These are phyloP conservation scores for Oceanodroma leucorhoa DNA, from an alignment of 2,797 vertebrate genomes.

Conservation along the genomic window DNA sequence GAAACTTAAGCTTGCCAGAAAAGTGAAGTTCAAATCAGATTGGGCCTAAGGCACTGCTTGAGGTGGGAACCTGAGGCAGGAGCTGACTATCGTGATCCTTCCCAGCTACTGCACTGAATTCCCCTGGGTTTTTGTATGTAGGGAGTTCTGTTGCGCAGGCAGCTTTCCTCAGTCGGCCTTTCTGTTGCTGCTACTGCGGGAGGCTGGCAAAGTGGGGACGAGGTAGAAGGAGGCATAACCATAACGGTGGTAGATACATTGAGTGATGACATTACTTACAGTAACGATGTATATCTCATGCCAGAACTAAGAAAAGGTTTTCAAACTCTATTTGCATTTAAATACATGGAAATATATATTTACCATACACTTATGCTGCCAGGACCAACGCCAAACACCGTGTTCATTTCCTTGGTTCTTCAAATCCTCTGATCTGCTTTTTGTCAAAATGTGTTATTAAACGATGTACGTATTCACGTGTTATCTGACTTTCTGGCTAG, in stretches of 20 bases:
- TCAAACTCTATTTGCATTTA: background rate
- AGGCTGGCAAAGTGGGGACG: background rate
- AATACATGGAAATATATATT: background rate
- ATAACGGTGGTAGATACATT: no score
- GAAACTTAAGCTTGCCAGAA: background rate
- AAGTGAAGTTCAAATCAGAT: background rate
- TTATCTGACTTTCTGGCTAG: background rate
- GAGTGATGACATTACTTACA: background rate
- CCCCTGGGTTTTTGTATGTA: fast-evolving
- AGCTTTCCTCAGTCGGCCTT: background rate
- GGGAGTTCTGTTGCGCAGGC: background rate
- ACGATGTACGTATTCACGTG: background rate
- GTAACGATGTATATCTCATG: background rate
- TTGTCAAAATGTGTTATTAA: background rate
- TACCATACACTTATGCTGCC: background rate
- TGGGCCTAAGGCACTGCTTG: background rate
- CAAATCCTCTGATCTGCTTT: background rate
- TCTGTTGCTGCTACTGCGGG: background rate
- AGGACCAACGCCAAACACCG: background rate
- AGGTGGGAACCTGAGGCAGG: background rate
- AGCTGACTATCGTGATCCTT: background rate
- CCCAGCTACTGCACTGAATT: background rate
- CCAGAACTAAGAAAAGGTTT: background rate
- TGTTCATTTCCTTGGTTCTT: background rate
- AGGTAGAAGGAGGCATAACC: background rate